Base-by-base conservation (phyloP, 1,140 invertebrate genomes). In the Zaprionus taronus region DNA sequence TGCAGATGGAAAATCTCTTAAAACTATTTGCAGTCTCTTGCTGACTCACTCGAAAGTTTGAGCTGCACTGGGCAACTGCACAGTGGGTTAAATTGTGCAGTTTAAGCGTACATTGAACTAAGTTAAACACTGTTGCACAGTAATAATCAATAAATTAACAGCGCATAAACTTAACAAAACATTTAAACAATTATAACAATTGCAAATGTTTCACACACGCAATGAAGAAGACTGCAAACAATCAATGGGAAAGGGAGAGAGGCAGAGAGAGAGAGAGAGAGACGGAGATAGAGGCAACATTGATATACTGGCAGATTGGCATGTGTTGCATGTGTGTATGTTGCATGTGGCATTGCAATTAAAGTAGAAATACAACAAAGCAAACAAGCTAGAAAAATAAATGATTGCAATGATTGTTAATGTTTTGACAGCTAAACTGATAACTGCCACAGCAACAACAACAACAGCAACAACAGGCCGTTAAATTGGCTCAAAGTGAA, bases 91-190 rank as follows among this genome's bases (percentile, higher is more conserved):
- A 57, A 20, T 31, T 20, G 28, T 7, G 9, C 17, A 31, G n/a
- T 17, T 17, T n/a, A n/a, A 14, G n/a, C 9, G 55, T 7, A 11
- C 15, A 34, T 38, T 28, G 3, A 44, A 47, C 36, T 58, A 56
- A 73, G 34, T 28, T 69, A 51, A 69, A 70, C 28, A 55, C 4
- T 62, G 22, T 22, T 53, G 66, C 41, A 53, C 17, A 53, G 44
- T 41, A 72, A 60, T 58, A 83, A 76, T 71, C 75, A 71, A 84
- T 89, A 74, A 84, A 89, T 89, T 89, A 89, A 70, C 85, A 90
- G 85, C 66, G 65, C 75, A 84, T 89, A 79, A 90, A 84, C 63
- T 86, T 86, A 85, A 76, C 73, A 81, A 28, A 14, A 44, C 34
- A 12, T n/a, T 53, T 15, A 38, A 26, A n/a, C 36, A 61, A 69